Conservation (phyloP, 2,113 vertebrate species). For the Terrapene triunguis region DNA sequence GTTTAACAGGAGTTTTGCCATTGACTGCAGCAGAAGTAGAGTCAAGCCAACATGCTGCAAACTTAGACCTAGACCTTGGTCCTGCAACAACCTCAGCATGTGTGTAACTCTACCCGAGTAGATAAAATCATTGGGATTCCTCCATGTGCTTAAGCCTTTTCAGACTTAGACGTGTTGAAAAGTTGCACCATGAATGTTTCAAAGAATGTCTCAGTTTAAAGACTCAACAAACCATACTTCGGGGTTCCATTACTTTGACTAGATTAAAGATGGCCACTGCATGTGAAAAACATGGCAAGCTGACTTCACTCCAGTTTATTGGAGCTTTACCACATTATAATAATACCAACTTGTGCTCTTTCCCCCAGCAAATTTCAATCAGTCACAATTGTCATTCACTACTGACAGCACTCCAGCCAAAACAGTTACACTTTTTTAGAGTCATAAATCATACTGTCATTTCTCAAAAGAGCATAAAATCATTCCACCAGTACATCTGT, state of each 20-base stretch:
- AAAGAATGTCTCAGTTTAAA: neutral
- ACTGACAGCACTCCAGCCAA: neutral
- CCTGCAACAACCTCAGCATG: neutral
- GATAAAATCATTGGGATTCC: neutral
- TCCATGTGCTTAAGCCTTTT: neutral
- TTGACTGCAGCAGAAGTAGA: neutral
- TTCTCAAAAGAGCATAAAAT: constrained; percentile 41
- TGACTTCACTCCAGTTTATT: neutral
- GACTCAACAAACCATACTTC: neutral
- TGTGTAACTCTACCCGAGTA: neutral
- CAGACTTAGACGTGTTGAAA: neutral
- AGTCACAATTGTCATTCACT: neutral
- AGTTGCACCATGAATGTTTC: neutral
- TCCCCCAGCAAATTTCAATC: neutral
- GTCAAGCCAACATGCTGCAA: neutral
- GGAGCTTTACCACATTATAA: neutral
- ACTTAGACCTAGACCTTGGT: neutral
- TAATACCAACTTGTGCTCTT: neutral
- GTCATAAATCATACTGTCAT: constrained; percentile 39
- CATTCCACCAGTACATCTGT: constrained; percentile 31
- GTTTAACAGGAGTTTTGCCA: neutral
- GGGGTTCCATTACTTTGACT: neutral
- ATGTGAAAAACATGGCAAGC: neutral
- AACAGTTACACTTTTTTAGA: neutral
- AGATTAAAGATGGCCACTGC: neutral